Base-by-base conservation (phyloP, 2,113 vertebrate species). In the Amazona vittata region DNA sequence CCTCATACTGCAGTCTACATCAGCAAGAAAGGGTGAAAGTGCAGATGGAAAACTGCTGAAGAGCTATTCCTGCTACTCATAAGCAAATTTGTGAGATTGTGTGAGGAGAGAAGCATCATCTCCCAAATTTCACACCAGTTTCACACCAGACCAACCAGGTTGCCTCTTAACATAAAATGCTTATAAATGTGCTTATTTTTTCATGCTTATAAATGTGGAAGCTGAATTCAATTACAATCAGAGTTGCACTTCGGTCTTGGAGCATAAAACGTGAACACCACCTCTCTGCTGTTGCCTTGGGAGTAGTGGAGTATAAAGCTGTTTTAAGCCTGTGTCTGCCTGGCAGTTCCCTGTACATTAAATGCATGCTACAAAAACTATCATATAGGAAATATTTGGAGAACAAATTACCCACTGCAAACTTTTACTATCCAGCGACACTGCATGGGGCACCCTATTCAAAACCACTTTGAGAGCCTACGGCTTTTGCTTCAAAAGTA, bases 191-290 rank as follows among this genome's bases (percentile, higher is more conserved):
- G 50, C 37, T 37, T 37, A 37, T 37, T 37, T 37, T 37, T 37
- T 37, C 35, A 9, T 14, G 19, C 20, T 64, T 55, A 53, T n/a
- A n/a, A 65, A 79, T 5, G 11, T 28, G 50, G 59, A 75, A 94
- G 47, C 64, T 57, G 43, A 55, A 33, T 79, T 75, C 52, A 91
- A 20, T 86, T 60, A 69, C 4, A 89, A 39, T 8, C 77, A 25
- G 17, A 77, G 60, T 14, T 74, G 43, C n/a, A 68, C 67, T 94
- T 73, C 78, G n/a, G 43, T 46, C 62, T 57, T 35, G n/a, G 59
- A 77, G 12, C 31, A 13, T 0, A 37, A 69, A 65, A 37, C 1
- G 24, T 13, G 65, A 64, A 31, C 25, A 70, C 0, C n/a, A 39
- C 15, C 53, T 76, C 39, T 41, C 52, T 0, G 65, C 6, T 71